Evolutionary conservation across 2,113 vertebrate species (phyloP).

Genomic region (Aplodontia rufa): DNA sequence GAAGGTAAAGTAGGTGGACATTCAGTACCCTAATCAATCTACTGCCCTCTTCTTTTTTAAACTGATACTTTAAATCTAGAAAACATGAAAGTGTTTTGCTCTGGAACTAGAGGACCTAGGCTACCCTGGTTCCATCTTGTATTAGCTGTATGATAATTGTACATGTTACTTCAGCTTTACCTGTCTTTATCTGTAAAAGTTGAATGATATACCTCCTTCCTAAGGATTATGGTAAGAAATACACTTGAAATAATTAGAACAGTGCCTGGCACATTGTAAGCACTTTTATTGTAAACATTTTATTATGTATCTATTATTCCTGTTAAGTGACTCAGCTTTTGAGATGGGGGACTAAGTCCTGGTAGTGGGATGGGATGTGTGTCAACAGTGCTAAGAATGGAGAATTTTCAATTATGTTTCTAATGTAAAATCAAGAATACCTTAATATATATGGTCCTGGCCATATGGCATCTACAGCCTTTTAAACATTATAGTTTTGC

Average conservation of each 20-base stretch:
- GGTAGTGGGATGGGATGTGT: background rate
- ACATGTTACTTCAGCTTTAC: background rate
- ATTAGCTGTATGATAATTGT: background rate
- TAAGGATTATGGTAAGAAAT: background rate
- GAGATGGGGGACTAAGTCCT: background rate
- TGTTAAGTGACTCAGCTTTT: background rate
- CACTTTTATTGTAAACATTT: background rate
- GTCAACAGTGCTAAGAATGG: background rate
- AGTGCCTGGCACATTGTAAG: background rate
- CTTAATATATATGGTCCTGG: background rate
- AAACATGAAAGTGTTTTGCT: background rate
- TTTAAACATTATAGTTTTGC: background rate
- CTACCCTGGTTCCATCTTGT: background rate
- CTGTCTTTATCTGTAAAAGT: background rate
- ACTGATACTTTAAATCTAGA: background rate
- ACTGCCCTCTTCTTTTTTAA: background rate
- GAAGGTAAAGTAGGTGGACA: background rate
- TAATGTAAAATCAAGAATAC: background rate
- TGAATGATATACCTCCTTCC: background rate
- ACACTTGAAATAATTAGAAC: background rate
- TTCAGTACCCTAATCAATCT: background rate
- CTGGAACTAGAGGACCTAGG: background rate
- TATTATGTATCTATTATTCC: background rate
- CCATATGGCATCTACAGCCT: background rate
- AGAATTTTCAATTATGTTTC: background rate